Evolutionary conservation across 2,113 vertebrate genomes (phyloP).

Genomic region (Pterocles burchelli): DNA sequence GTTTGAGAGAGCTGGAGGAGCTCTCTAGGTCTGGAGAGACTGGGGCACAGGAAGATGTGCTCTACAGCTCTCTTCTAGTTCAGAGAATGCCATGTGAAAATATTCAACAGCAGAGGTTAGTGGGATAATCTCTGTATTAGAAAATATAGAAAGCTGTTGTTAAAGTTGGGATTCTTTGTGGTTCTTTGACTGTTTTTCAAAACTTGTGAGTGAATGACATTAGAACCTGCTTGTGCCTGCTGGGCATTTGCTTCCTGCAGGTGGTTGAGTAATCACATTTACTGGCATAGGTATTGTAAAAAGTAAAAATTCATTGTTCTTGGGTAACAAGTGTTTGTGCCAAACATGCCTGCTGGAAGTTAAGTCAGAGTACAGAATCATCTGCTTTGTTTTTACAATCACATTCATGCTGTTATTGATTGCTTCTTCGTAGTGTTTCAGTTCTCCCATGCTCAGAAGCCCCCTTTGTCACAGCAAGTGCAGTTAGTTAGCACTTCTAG

Average conservation of each 20-base stretch:
- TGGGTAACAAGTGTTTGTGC: background rate
- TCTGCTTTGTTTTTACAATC: background rate
- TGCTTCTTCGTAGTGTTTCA: background rate
- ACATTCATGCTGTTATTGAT: background rate
- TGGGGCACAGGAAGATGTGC: background rate
- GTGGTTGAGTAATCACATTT: background rate
- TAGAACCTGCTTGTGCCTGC: background rate
- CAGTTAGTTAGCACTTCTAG: background rate
- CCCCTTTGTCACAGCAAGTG: background rate
- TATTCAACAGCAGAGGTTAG: background rate
- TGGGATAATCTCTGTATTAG: background rate
- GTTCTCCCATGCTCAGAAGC: background rate
- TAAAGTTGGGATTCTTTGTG: background rate
- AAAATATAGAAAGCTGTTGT: background rate
- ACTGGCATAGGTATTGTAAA: background rate
- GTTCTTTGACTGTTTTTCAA: background rate
- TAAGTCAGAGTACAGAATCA: background rate
- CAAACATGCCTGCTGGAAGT: background rate
- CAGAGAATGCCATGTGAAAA: background rate
- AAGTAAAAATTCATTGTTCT: background rate
- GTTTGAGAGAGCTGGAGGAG: background rate
- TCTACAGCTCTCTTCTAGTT: background rate
- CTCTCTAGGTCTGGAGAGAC: background rate
- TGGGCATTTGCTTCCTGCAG: background rate
- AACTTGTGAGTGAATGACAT: background rate